Evolutionary conservation across 2,888 invertebrate genomes (phyloP).

Genomic region (Ophion obscuratus): DNA sequence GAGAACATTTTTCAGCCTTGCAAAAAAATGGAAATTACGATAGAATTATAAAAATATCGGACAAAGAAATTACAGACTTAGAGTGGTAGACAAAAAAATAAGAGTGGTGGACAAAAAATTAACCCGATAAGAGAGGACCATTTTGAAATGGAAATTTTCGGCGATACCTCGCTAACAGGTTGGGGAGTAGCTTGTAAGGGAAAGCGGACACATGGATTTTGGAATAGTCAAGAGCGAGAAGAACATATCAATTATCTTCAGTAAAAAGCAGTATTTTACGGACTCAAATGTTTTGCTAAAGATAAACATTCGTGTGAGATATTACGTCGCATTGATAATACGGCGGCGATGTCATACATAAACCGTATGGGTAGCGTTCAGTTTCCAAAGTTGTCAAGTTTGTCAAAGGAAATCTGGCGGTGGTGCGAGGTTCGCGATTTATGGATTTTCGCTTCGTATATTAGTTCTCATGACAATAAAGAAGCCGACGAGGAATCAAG

Average conservation of each 20-base stretch:
- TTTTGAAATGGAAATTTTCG: constrained; percentile 57
- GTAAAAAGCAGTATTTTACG: constrained; percentile 54
- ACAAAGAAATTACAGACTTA: constrained; percentile 32
- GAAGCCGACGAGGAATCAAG: constrained; percentile 20
- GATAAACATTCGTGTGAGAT: constrained; percentile 41
- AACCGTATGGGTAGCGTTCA: constrained; percentile 45
- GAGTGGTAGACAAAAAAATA: constrained; percentile 63
- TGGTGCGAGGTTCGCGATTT: constrained; percentile 45
- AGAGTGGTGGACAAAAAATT: neutral
- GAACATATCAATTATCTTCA: constrained; percentile 57
- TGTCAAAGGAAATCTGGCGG: constrained; percentile 49
- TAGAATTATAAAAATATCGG: constrained; percentile 43
- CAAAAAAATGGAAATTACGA: constrained; percentile 50
- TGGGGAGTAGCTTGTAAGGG: constrained; percentile 62
- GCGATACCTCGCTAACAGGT: constrained; percentile 67
- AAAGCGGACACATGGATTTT: constrained; percentile 45
- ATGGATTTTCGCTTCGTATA: constrained; percentile 62
- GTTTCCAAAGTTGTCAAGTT: constrained; percentile 31
- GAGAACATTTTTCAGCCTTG: constrained; percentile 37
- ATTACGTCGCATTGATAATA: constrained; percentile 32
- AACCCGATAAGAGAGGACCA: too few relatives aligned
- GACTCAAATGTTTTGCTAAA: constrained; percentile 59
- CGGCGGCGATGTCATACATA: constrained; percentile 42
- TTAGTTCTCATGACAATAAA: constrained; percentile 53
- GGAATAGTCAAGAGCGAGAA: constrained; percentile 32